Evolutionary conservation across 1,140 invertebrate genomes (phyloP).

Genomic region (Drosophila leontia): DNA sequence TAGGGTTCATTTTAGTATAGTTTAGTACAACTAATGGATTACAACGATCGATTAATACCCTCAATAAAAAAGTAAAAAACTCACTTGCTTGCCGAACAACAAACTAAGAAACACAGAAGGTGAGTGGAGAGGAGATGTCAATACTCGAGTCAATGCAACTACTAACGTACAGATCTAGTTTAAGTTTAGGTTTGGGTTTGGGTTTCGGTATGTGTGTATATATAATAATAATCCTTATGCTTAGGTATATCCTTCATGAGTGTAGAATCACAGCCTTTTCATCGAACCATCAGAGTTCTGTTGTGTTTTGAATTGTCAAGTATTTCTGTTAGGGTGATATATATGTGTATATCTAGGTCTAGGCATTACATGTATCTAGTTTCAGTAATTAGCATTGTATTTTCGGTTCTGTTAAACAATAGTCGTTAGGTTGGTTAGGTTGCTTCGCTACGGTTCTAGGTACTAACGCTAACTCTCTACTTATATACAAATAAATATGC

Average conservation of each 20-base stretch:
- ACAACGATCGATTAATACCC: slow-evolving; percentile 49
- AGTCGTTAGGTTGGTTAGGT: slow-evolving; percentile 53
- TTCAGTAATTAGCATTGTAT: slow-evolving; percentile 41
- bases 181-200: slow-evolving; percentile 9
- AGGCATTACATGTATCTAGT: slow-evolving; percentile 29
- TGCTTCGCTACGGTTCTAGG: slow-evolving; percentile 47
- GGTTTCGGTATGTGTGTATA: slow-evolving; percentile 36
- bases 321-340: slow-evolving; percentile 67
- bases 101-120: slow-evolving; percentile 55
- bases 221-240: slow-evolving; percentile 47
- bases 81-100: slow-evolving; percentile 44
- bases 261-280: slow-evolving; percentile 83
- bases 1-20: slow-evolving; percentile 60
- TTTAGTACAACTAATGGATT: slow-evolving; percentile 71
- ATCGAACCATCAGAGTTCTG: slow-evolving; percentile 65
- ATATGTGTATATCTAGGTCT: slow-evolving; percentile 48
- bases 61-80: slow-evolving; percentile 69
- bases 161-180: slow-evolving; percentile 35
- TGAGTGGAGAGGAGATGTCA: slow-evolving; percentile 39
- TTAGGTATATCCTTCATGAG: slow-evolving; percentile 79
- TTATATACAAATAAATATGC: slow-evolving; percentile 77
- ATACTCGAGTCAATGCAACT: slow-evolving; percentile 65
- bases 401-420: slow-evolving; percentile 61
- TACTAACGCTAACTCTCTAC: slow-evolving; percentile 28
- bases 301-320: slow-evolving; percentile 78